A percentile compares a stretch with the other conserved stretches of the same genome.
Conservation (phyloP, 1,140 invertebrate genomes). For the Elymnias hypermnestra region DNA sequence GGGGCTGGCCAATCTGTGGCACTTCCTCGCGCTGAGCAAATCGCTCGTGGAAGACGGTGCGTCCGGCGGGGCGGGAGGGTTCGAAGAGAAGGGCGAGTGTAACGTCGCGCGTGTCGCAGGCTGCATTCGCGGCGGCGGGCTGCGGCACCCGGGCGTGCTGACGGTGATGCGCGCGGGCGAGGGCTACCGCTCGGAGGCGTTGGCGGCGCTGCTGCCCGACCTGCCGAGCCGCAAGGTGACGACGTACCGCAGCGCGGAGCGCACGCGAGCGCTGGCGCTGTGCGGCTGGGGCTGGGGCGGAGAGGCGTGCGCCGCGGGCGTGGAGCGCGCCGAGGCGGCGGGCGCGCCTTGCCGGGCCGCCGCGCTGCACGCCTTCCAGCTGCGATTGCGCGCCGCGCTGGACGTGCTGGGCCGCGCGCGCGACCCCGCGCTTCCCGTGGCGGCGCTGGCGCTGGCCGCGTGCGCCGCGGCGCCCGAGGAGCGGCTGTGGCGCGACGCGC, state of each 20-base stretch:
- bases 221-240: conserved; percentile 57
- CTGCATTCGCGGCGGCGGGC: conserved; percentile 75
- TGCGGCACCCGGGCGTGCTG: conserved; percentile 84
- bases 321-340: conserved; percentile 79
- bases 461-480: no score
- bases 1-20: conserved; percentile 82
- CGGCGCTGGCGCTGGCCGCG: conserved; percentile 13
- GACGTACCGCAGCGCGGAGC: conserved; percentile 82
- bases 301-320: conserved; percentile 74
- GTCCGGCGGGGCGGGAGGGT: no score
- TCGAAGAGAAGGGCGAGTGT: not conserved
- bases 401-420: conserved; percentile 84
- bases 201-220: conserved; percentile 75
- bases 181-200: conserved; percentile 76
- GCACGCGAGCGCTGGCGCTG: conserved; percentile 87
- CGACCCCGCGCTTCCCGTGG: conserved; percentile 82
- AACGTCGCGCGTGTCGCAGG: conserved; percentile 36
- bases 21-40: conserved; percentile 84
- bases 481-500: conserved; percentile 84
- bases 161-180: conserved; percentile 74
- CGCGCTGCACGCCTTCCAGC: conserved; percentile 92
- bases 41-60: conserved; percentile 82
- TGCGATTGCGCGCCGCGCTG: conserved; percentile 89
- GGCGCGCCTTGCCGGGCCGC: conserved; percentile 89
- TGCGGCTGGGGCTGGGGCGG: conserved; percentile 92